A percentile compares a stretch with the other conserved stretches of the same genome.
Conservation (phyloP, 2,797 vertebrate species). For the Salarias fasciatus region DNA sequence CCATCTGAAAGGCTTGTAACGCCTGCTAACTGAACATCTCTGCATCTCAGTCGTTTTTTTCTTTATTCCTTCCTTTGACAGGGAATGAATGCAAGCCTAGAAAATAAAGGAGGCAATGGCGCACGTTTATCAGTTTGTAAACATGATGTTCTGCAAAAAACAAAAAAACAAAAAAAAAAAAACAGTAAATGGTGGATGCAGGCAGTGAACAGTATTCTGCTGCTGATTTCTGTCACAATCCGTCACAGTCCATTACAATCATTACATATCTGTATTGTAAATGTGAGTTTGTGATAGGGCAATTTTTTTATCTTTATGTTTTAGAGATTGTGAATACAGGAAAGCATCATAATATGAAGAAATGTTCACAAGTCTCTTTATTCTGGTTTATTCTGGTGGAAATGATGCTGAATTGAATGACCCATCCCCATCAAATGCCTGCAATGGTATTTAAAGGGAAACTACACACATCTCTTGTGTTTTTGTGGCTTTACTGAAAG, state of each 20-base stretch:
- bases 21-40: conserved; percentile 7
- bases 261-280: background rate
- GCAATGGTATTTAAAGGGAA: conserved; percentile 25
- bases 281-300: background rate
- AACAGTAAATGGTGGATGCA: background rate
- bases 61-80: background rate
- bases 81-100: conserved; percentile 8
- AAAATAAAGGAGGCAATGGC: background rate
- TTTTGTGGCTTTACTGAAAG: no score
- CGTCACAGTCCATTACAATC: no score
- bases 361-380: conserved; percentile 41
- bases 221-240: background rate
- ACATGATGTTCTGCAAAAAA: conserved; percentile 22
- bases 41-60: no score
- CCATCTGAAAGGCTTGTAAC: conserved; percentile 63
- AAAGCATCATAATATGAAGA: no score
- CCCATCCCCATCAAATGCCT: conserved; percentile 69
- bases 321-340: no score
- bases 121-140: conserved; percentile 5
- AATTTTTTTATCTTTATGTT: no score
- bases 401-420: conserved; percentile 43
- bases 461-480: background rate
- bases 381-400: conserved; percentile 36
- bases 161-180: no score
- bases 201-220: background rate